Evolutionary conservation across 2,113 vertebrate genomes (phyloP).

Genomic region (Bothrops jararaca): DNA sequence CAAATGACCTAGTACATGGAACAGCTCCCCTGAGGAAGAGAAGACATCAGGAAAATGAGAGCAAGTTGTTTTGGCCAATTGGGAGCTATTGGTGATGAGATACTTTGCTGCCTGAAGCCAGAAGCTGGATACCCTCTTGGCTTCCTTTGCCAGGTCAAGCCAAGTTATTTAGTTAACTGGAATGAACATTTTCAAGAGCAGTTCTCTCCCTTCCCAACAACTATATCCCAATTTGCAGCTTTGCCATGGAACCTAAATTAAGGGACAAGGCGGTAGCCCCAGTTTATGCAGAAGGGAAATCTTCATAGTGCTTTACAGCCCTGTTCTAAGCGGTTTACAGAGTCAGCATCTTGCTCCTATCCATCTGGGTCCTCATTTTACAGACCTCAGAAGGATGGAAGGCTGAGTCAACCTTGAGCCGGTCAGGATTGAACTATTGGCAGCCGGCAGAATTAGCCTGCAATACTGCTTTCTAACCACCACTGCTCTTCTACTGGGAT

Average conservation of each 20-base stretch:
- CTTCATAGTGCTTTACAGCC: too few relatives aligned
- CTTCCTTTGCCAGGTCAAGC: not conserved
- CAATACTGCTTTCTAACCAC: too few relatives aligned
- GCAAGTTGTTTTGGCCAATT: not conserved
- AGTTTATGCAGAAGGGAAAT: too few relatives aligned
- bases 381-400: too few relatives aligned
- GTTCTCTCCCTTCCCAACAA: not conserved
- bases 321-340: too few relatives aligned
- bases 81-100: not conserved
- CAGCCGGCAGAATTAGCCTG: too few relatives aligned
- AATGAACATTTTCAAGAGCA: not conserved
- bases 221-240: not conserved
- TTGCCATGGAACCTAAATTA: not conserved
- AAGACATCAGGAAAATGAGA: not conserved
- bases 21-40: not conserved
- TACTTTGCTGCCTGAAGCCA: not conserved
- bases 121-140: not conserved
- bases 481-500: too few relatives aligned
- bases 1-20: constrained; percentile 1
- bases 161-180: not conserved
- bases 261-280: not conserved
- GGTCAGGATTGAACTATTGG: too few relatives aligned
- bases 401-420: too few relatives aligned
- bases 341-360: too few relatives aligned
- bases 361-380: too few relatives aligned